These are phyloP conservation scores for Spilosoma lubricipeda DNA, from an alignment of 2,888 invertebrate genomes.

Conservation along the genomic window DNA sequence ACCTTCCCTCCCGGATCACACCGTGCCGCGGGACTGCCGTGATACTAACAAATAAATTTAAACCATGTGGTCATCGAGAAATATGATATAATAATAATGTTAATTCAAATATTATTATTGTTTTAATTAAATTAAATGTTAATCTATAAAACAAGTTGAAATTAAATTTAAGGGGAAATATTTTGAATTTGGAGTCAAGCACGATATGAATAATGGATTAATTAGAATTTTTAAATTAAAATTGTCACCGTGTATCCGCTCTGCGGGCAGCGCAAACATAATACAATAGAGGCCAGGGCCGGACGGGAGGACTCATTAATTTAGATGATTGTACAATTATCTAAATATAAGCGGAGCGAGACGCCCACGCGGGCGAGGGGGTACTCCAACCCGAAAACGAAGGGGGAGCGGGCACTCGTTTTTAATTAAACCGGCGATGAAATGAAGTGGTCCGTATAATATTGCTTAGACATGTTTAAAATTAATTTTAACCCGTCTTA, in stretches of 20 bases:
- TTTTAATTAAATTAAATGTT: conserved; percentile 35
- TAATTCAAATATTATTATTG: conserved; percentile 30
- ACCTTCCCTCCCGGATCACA: conserved; percentile 51
- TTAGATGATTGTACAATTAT: conserved; percentile 87
- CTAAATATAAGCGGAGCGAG: conserved; percentile 86
- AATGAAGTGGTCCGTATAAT: conserved; percentile 86
- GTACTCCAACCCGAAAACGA: conserved; percentile 82
- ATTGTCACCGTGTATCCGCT: conserved; percentile 77
- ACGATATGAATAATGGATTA: conserved; percentile 64
- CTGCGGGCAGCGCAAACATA: conserved; percentile 73
- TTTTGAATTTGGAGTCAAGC: conserved; percentile 53
- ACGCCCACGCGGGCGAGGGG: conserved; percentile 80
- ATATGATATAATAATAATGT: not conserved
- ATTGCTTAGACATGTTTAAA: conserved; percentile 86
- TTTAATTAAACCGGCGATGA: conserved; percentile 86
- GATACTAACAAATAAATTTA: conserved; percentile 36
- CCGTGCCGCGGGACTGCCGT: conserved; percentile 13
- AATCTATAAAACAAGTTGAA: conserved; percentile 40
- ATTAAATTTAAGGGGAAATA: conserved; percentile 53
- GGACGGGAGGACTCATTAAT: conserved; percentile 86
- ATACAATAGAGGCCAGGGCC: conserved; percentile 82
- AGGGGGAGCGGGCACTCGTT: conserved; percentile 85
- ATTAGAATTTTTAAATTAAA: conserved; percentile 73
- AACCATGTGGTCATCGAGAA: conserved; percentile 27
- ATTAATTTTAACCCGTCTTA: conserved; percentile 82